phyloP scores from a whole-genome alignment of 2,888 invertebrate species.

The Seira ritae region DNA sequence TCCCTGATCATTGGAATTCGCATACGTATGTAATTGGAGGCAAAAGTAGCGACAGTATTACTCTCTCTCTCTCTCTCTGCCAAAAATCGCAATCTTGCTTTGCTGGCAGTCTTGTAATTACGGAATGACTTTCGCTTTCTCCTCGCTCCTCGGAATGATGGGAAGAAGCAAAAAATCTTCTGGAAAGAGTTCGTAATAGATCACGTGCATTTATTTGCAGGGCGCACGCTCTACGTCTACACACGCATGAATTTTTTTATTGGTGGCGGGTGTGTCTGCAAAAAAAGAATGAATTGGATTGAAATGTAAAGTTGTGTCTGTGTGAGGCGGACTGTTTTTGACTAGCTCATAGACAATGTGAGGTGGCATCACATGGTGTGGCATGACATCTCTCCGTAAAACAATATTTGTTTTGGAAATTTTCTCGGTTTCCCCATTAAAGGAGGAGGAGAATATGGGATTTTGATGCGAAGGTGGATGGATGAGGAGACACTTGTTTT shows the following conservation, averaged over 20 bases:
- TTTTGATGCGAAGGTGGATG: not conserved
- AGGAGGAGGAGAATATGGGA: no score
- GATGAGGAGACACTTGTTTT: conserved; percentile 25
- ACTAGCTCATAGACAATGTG: not conserved
- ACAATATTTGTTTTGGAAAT: not conserved
- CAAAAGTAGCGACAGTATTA: no score
- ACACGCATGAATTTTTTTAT: not conserved
- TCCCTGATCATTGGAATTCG: no score
- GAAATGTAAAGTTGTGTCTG: not conserved
- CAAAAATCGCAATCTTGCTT: no score
- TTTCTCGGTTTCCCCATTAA: conserved; percentile 10
- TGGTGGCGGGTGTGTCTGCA: not conserved
- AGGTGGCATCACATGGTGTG: not conserved
- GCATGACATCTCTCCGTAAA: not conserved
- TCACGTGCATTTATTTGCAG: not conserved
- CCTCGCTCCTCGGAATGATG: no score
- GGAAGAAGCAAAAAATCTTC: no score
- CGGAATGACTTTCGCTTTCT: no score
- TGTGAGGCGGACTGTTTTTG: not conserved
- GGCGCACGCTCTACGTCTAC: not conserved
- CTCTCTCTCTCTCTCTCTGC: no score
- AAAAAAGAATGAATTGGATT: not conserved
- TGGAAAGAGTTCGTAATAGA: no score
- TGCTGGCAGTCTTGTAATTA: no score
- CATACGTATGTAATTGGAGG: no score